Base-by-base conservation (phyloP, 64 coral and sea anemone genomes). In the Stylophora pistillata region DNA sequence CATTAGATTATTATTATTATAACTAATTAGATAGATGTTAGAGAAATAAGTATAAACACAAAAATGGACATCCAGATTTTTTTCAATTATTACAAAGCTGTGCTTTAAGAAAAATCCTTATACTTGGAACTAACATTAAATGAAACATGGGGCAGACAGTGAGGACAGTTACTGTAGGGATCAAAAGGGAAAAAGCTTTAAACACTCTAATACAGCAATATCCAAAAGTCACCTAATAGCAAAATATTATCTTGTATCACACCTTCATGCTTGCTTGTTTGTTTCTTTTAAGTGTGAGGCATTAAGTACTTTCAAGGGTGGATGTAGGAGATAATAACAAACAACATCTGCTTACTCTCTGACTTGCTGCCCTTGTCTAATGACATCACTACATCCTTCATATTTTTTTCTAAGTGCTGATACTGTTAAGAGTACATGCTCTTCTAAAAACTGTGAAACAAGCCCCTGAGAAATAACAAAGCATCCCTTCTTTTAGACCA, bases 331-430 rank as follows among this genome's bases (percentile, higher is more conserved):
- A 27, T 15, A 13, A 2, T 29, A 74, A 1, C 16, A 13, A 30
- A 34, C 1, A 77, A 6, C 13, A 78, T 7, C 34, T 58, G 71
- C 89, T 58, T 88, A 95, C 94, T 95, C 94, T 66, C 74, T 95
- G 25, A 95, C 26, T 85, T 95, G 91, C 53, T 85, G 71, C 27
- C 88, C 78, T 76, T 74, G 92, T 18, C 55, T 70, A 21, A 31
- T 60, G 41, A 21, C 21, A 54, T 21, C 33, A 55, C 74, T 78
- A 15, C 58, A 68, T 25, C 80, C 80, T 33, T 92, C 94, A 66
- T 95, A 95, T 62, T 95, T 95, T 80, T 89, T 86, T 57, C 89
- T 85, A 30, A 95, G 72, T 11, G 29, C 72, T 37, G 72, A 68
- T 58, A 85, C 76, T 60, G 26, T 74, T 16, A 85, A 20, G 0